Percentiles rank a stretch among this genome's conserved stretches.
phyloP scores from a whole-genome alignment of 2,113 vertebrate genomes.

The Lota lota region DNA sequence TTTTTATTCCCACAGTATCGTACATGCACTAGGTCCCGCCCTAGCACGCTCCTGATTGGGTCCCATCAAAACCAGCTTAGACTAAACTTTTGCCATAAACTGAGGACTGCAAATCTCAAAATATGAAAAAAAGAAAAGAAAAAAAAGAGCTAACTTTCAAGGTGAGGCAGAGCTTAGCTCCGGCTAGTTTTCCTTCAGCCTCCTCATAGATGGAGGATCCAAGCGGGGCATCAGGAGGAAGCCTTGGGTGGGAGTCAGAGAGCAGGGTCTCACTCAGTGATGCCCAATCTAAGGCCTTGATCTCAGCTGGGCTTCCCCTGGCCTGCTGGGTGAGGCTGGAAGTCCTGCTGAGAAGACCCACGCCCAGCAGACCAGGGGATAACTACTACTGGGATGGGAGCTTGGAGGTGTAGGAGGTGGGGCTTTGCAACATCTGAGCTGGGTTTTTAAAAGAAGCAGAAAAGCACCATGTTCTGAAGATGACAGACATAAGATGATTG shows the following conservation, averaged over 20 bases:
- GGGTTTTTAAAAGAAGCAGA: background rate
- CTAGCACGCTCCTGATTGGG: no score
- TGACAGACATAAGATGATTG: no score
- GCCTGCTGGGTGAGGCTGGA: constrained; percentile 30
- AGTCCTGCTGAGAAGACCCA: constrained; percentile 16
- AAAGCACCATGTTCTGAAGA: no score
- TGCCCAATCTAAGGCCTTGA: constrained; percentile 40
- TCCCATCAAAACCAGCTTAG: no score
- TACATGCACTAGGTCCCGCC: no score
- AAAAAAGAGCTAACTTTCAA: no score
- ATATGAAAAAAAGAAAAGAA: no score
- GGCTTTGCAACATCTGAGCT: constrained; percentile 14
- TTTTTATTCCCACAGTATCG: no score
- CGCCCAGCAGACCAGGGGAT: constrained; percentile 25
- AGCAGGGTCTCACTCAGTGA: constrained; percentile 16
- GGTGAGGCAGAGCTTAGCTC: no score
- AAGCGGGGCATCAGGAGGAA: constrained; percentile 13
- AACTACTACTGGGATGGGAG: constrained; percentile 3
- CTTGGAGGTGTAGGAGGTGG: constrained; percentile 20
- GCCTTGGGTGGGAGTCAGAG: background rate
- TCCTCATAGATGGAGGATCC: background rate
- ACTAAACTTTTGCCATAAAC: no score
- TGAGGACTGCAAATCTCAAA: no score
- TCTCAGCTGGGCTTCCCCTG: constrained; percentile 35
- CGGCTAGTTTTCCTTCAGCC: no score